These are phyloP conservation scores for Hypocryptadius cinnamomeus DNA, from an alignment of 2,113 vertebrate species.

Conservation along the genomic window DNA sequence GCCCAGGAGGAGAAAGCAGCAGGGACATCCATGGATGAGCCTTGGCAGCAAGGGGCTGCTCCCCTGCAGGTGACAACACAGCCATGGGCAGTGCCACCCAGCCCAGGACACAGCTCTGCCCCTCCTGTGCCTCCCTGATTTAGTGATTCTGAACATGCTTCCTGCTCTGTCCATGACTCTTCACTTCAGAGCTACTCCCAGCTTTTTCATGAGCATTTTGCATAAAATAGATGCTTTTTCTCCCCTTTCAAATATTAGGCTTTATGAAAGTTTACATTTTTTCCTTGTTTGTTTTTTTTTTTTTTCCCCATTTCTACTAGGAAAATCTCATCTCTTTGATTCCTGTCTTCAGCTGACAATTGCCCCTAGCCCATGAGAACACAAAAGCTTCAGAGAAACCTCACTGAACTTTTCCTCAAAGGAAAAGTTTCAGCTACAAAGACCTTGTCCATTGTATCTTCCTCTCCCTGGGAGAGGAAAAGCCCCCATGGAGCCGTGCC, in stretches of 20 bases:
- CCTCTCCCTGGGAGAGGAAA: neutral
- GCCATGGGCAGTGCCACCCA: neutral
- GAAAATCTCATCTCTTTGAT: neutral
- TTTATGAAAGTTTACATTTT: neutral
- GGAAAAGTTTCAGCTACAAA: neutral
- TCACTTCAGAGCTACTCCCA: neutral
- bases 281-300: too few species aligned
- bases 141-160: neutral
- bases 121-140: neutral
- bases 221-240: neutral
- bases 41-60: neutral
- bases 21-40: neutral
- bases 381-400: neutral
- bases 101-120: neutral
- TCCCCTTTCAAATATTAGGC: neutral
- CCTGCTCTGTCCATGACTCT: neutral
- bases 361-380: neutral
- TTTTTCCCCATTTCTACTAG: neutral
- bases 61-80: neutral
- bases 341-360: neutral
- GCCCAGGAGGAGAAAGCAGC: neutral
- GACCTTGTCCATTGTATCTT: neutral
- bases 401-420: neutral
- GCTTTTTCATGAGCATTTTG: neutral
- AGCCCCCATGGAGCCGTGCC: neutral